Conservation (phyloP, 2,888 invertebrate genomes). For the Eristalis arbustorum region DNA sequence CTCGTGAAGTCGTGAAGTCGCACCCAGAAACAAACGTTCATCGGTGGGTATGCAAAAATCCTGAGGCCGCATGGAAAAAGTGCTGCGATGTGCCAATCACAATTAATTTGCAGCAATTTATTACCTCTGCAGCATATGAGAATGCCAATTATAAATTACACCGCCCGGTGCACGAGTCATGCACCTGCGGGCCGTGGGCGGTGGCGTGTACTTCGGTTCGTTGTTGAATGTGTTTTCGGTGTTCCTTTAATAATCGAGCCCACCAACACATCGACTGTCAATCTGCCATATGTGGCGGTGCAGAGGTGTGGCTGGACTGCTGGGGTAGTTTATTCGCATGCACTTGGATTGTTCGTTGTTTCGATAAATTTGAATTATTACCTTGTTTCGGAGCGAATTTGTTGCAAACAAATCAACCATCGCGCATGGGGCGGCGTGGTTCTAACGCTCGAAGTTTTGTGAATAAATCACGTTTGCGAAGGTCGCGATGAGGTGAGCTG, state of each 20-base stretch:
- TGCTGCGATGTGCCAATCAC: conserved; percentile 37
- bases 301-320: not conserved
- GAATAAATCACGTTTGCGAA: conserved; percentile 38
- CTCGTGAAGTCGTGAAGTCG: not conserved
- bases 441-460: conserved; percentile 40
- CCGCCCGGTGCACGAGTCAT: not conserved
- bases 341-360: conserved; percentile 25
- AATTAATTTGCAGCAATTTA: conserved; percentile 52
- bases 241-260: not conserved
- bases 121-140: conserved; percentile 44
- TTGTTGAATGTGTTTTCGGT: not conserved
- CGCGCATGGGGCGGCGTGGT: conserved; percentile 17
- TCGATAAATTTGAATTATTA: conserved; percentile 62
- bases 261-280: not conserved
- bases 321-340: not conserved
- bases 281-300: not conserved
- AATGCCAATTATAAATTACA: conserved; percentile 50
- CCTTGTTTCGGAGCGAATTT: conserved; percentile 57
- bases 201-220: not conserved
- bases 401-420: conserved; percentile 56
- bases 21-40: not conserved
- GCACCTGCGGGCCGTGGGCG: not conserved
- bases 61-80: not conserved
- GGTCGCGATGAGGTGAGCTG: not conserved
- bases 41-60: not conserved